Conservation (phyloP, 2,888 invertebrate species). For the Netelia fuscicornis region DNA sequence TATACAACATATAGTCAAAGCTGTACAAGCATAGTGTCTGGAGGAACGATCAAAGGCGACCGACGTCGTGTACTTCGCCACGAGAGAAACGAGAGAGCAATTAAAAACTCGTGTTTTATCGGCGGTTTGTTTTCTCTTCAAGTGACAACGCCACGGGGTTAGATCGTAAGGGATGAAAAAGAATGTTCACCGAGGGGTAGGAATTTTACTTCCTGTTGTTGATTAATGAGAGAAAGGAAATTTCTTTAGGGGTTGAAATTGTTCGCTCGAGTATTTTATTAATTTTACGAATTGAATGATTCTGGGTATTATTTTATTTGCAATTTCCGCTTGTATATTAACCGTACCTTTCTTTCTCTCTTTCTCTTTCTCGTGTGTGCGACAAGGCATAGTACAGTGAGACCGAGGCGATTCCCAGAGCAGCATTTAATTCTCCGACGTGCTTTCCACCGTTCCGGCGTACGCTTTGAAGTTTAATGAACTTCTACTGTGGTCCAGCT, state of each 20-base stretch:
- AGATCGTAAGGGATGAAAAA: too few species aligned
- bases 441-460: slow-evolving; percentile 44
- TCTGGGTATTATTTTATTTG: slow-evolving; percentile 3
- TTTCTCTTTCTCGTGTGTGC: neutral
- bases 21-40: slow-evolving; percentile 12
- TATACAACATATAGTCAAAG: neutral
- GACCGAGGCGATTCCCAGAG: slow-evolving; percentile 37
- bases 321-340: slow-evolving; percentile 41
- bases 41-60: slow-evolving; percentile 40
- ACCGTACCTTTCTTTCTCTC: neutral
- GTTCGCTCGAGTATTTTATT: too few species aligned
- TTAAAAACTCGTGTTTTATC: slow-evolving; percentile 51
- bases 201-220: too few species aligned
- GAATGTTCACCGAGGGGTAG: too few species aligned
- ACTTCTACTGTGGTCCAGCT: slow-evolving; percentile 56
- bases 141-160: too few species aligned
- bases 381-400: neutral
- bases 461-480: slow-evolving; percentile 64
- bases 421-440: slow-evolving; percentile 56
- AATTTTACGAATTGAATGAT: neutral
- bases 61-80: slow-evolving; percentile 14
- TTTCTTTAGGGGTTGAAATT: too few species aligned
- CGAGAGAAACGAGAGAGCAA: slow-evolving; percentile 44
- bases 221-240: too few species aligned
- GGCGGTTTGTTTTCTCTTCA: slow-evolving; percentile 33